Evolutionary conservation across 2,888 invertebrate species (phyloP).

Genomic region (Fabriciana adippe): DNA sequence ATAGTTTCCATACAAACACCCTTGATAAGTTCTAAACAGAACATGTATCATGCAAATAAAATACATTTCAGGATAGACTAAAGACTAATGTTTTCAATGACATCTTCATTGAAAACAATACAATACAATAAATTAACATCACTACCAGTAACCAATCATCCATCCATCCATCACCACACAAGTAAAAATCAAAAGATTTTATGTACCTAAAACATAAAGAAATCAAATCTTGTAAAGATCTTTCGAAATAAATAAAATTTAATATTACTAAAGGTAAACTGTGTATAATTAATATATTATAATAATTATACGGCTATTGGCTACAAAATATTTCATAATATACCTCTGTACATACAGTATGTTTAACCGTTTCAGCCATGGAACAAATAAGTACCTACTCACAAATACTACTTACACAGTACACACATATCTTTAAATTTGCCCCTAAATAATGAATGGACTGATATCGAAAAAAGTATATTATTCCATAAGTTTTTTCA

Average conservation of each 20-base stretch:
- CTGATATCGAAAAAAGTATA: conserved; percentile 9
- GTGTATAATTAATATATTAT: no score
- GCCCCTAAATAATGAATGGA: background rate
- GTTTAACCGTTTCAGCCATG: background rate
- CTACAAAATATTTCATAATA: no score
- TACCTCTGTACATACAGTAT: no score
- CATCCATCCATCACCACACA: no score
- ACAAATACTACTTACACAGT: background rate
- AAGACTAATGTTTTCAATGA: background rate
- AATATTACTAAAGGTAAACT: no score
- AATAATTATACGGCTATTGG: no score
- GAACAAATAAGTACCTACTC: background rate
- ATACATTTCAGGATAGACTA: background rate
- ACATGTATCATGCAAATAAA: conserved; percentile 18
- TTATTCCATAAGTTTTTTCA: conserved; percentile 35
- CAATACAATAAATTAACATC: background rate
- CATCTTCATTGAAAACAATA: background rate
- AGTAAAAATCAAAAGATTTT: no score
- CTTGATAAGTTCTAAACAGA: conserved; percentile 24
- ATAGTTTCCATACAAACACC: conserved; percentile 34
- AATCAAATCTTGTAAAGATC: no score
- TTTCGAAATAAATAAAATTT: no score
- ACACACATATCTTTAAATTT: background rate
- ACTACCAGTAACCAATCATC: no score
- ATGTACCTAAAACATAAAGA: no score